These are phyloP conservation scores for Phrynocephalus guinanensis DNA, from an alignment of 2,797 vertebrate species.

Conservation along the genomic window DNA sequence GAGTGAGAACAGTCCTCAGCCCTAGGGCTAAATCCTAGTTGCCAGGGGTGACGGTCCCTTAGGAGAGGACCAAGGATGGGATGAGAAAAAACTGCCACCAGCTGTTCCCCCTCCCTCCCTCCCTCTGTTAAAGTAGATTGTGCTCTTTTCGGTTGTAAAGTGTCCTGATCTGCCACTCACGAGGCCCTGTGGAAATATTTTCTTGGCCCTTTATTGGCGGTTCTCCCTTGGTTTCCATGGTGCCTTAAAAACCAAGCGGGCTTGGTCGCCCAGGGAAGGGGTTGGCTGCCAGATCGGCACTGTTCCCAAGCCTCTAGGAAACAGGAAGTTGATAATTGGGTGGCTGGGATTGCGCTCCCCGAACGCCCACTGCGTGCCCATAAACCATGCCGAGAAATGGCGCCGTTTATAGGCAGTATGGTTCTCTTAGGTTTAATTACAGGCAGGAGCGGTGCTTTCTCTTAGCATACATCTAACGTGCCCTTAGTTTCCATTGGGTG, in stretches of 20 bases:
- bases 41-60: no score
- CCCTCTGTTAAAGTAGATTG: conserved; percentile 31
- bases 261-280: conserved; percentile 46
- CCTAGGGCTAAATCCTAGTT: no score
- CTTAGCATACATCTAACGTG: conserved; percentile 28
- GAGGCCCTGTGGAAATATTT: conserved; percentile 47
- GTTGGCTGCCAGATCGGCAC: conserved; percentile 32
- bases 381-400: conserved; percentile 50
- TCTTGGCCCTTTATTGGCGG: neutral
- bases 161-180: conserved; percentile 15
- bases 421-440: conserved; percentile 33
- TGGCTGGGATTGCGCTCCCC: conserved; percentile 38
- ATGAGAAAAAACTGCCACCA: no score
- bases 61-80: no score
- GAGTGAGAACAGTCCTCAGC: no score
- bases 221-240: conserved; percentile 50
- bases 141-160: conserved; percentile 15
- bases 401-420: conserved; percentile 20
- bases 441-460: neutral
- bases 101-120: no score
- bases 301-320: conserved; percentile 62
- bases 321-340: conserved; percentile 66
- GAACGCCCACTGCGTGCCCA: conserved; percentile 42
- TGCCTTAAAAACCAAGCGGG: conserved; percentile 43
- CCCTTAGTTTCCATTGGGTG: conserved; percentile 42